These are phyloP conservation scores for Myiagra hebetior DNA, from an alignment of 2,113 vertebrate genomes.

Conservation along the genomic window DNA sequence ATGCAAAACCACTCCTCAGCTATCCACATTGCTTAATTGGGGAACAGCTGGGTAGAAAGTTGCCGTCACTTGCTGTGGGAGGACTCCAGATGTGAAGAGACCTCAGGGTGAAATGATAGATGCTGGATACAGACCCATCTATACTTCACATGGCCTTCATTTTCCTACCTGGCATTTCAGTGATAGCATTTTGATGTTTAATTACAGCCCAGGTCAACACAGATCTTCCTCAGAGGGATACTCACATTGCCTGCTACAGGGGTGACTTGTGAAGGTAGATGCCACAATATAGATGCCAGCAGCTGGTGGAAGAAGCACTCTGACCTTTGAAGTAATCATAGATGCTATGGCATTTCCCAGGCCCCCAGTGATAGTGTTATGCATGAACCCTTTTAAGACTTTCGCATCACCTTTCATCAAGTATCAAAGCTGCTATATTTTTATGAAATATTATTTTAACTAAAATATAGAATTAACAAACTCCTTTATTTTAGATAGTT, in stretches of 20 bases:
- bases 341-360: not conserved
- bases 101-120: not conserved
- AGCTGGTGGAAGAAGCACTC: not conserved
- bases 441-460: no score
- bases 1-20: not conserved
- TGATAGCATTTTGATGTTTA: not conserved
- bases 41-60: not conserved
- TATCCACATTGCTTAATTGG: not conserved
- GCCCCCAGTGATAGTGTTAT: not conserved
- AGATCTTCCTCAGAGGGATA: not conserved
- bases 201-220: not conserved
- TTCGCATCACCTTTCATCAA: no score
- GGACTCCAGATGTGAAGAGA: not conserved
- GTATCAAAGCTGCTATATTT: no score
- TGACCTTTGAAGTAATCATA: not conserved
- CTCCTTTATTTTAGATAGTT: no score
- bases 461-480: no score
- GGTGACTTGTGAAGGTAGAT: not conserved
- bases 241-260: not conserved
- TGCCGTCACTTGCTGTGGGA: accelerated
- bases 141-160: not conserved
- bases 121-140: not conserved
- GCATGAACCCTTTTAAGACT: no score
- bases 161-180: not conserved
- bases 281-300: not conserved